Evolutionary conservation across 2,113 vertebrate species (phyloP).

Genomic region (Pseudorhombus dupliciocellatus): DNA sequence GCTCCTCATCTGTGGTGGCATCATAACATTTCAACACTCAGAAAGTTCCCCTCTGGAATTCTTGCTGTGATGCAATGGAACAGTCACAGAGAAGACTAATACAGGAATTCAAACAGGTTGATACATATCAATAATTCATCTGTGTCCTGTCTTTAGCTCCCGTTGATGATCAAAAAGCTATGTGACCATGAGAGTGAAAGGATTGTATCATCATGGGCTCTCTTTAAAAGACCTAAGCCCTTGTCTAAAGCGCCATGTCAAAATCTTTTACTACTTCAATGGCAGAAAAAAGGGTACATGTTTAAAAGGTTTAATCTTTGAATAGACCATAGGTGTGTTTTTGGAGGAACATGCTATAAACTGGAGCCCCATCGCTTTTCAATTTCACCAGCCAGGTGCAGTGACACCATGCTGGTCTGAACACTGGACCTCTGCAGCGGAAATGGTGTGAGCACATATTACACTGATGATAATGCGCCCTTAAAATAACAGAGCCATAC

Average conservation of each 20-base stretch:
- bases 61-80: background rate
- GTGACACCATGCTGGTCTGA: background rate
- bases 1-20: background rate
- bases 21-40: background rate
- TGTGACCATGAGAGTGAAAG: no score
- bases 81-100: background rate
- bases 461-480: background rate
- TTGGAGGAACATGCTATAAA: background rate
- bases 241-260: background rate
- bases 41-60: background rate
- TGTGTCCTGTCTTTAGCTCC: background rate
- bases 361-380: background rate
- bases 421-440: no score
- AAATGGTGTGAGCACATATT: background rate
- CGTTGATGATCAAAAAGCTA: constrained; percentile 2
- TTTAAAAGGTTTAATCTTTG: background rate
- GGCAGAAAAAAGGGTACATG: background rate
- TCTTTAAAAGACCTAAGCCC: background rate
- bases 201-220: background rate
- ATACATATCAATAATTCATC: background rate
- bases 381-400: background rate
- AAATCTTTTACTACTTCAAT: background rate
- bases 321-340: background rate
- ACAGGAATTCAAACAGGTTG: background rate
- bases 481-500: background rate